phyloP scores from a whole-genome alignment of 2,113 vertebrate species.

The Acrocephalus arundinaceus region DNA sequence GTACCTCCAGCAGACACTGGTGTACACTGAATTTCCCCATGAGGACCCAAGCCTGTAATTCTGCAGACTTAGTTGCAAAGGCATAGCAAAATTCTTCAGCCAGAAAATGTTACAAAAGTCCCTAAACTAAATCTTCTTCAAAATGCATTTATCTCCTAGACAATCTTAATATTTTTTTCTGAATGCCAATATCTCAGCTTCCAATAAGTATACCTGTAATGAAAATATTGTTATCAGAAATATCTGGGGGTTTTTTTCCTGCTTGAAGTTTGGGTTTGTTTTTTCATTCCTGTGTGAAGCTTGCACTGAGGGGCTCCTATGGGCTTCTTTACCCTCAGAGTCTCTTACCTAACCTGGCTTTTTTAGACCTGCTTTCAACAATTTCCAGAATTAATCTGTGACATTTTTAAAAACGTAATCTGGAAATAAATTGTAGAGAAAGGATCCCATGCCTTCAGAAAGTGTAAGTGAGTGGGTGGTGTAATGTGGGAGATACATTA shows the following conservation, averaged over 20 bases:
- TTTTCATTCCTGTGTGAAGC: background rate
- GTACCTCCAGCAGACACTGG: background rate
- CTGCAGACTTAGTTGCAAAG: background rate
- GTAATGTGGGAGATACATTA: conserved; percentile 35
- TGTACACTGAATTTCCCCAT: background rate
- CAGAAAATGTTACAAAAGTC: background rate
- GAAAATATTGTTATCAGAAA: background rate
- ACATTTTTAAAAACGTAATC: background rate
- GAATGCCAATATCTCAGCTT: background rate
- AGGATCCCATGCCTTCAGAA: conserved; percentile 19
- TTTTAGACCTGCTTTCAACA: conserved; percentile 17
- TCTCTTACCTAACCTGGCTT: background rate
- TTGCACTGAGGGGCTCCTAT: background rate
- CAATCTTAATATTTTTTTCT: background rate
- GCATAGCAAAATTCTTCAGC: background rate
- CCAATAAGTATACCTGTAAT: background rate
- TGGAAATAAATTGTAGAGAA: conserved; percentile 43
- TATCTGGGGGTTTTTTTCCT: background rate
- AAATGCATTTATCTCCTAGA: background rate
- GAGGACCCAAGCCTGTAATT: background rate
- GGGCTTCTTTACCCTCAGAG: background rate
- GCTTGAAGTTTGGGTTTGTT: background rate
- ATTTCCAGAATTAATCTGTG: background rate
- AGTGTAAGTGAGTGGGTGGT: conserved; percentile 4
- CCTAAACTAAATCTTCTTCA: background rate